These are phyloP conservation scores for Pavo muticus DNA, from an alignment of 2,113 vertebrate species.

Conservation along the genomic window DNA sequence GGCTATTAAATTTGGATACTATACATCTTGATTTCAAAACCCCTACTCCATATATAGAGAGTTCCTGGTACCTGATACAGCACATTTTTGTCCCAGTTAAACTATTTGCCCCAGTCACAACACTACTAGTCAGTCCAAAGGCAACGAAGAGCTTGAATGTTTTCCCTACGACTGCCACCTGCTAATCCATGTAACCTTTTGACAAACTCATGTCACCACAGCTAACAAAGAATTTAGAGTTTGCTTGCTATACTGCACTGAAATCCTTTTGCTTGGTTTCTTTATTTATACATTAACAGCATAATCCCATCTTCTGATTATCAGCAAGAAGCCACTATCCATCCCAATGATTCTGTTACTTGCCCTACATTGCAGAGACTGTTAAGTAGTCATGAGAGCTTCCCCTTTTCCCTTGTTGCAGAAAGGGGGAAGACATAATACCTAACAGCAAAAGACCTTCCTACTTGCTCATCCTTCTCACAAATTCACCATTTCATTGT, in stretches of 20 bases:
- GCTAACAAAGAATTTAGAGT: neutral
- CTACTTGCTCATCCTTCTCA: neutral
- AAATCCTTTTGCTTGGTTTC: neutral
- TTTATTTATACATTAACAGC: neutral
- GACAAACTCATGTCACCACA: neutral
- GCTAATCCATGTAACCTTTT: neutral
- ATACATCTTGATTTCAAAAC: neutral
- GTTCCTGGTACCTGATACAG: neutral
- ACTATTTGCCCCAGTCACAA: neutral
- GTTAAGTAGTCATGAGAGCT: neutral
- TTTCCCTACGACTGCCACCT: neutral
- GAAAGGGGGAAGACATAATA: neutral
- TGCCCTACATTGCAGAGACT: neutral
- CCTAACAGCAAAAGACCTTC: neutral
- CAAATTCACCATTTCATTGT: neutral
- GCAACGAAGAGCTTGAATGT: neutral
- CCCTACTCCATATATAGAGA: neutral
- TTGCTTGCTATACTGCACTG: neutral
- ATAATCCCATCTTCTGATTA: neutral
- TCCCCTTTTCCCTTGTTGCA: neutral
- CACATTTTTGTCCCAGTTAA: neutral
- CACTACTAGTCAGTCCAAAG: neutral
- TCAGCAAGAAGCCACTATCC: neutral
- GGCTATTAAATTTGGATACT: neutral
- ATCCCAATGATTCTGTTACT: neutral